phyloP scores from a whole-genome alignment of 2,113 vertebrate genomes.

The Peromyscus polionotus region DNA sequence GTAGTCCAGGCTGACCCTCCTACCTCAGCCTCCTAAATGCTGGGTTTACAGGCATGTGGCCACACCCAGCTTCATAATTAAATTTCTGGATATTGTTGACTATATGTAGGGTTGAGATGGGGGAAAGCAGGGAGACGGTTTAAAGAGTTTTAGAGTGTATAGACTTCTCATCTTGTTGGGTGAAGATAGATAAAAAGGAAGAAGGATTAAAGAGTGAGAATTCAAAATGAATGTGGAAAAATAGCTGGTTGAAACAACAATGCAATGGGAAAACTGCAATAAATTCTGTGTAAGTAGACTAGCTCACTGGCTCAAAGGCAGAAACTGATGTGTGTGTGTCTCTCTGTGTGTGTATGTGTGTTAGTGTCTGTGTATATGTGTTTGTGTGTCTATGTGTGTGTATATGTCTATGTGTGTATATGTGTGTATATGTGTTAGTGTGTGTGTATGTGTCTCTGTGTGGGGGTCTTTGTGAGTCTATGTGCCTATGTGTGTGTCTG shows the following conservation, averaged over 20 bases:
- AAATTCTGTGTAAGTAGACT: neutral
- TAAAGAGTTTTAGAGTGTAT: neutral
- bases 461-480: neutral
- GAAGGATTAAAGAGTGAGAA: slow-evolving; percentile 19
- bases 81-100: neutral
- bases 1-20: neutral
- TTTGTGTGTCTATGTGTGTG: too few species aligned
- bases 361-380: too few species aligned
- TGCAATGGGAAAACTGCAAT: neutral
- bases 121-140: neutral
- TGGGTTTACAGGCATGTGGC: neutral
- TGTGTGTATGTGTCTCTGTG: neutral
- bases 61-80: neutral
- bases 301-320: neutral
- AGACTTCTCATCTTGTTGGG: neutral
- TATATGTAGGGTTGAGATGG: neutral
- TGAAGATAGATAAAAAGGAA: neutral
- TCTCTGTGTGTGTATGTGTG: neutral
- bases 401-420: too few species aligned
- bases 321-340: neutral
- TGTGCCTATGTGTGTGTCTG: neutral
- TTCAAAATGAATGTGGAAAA: neutral
- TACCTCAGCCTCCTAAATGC: neutral
- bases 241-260: neutral
- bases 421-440: neutral